Conservation (phyloP, 2,888 invertebrate species). For the Neuroscelio doddi region DNA sequence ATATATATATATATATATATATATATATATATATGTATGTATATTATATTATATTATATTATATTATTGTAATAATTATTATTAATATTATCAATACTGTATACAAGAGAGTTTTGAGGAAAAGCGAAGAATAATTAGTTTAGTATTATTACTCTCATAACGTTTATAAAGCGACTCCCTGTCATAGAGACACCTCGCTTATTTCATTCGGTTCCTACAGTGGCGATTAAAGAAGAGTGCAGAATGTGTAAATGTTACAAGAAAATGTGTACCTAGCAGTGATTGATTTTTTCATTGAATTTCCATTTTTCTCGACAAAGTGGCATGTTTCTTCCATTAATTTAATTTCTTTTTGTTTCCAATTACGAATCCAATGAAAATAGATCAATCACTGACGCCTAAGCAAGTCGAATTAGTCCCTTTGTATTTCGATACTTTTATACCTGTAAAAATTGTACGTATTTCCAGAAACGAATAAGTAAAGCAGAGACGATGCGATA, state of each 20-base stretch:
- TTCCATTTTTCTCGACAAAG: too few relatives aligned
- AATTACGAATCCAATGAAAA: constrained; percentile 7
- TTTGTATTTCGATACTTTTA: constrained; percentile 6
- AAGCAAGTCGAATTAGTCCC: constrained; percentile 47
- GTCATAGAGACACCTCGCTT: constrained; percentile 11
- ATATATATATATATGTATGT: constrained; percentile 64
- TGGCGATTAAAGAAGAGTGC: constrained; percentile 38
- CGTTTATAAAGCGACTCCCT: constrained; percentile 6
- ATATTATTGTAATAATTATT: constrained; percentile 20
- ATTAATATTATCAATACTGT: too few relatives aligned
- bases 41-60: constrained; percentile 32
- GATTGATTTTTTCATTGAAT: constrained; percentile 2
- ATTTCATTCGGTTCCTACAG: constrained; percentile 60
- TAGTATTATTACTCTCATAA: not conserved
- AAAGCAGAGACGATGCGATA: not conserved
- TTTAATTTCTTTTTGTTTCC: constrained; percentile 1
- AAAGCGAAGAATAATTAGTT: not conserved
- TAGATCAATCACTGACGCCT: constrained; percentile 17
- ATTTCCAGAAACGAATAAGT: not conserved
- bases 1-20: too few relatives aligned
- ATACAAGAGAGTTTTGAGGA: too few relatives aligned
- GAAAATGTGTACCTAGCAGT: not conserved
- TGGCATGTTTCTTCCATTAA: too few relatives aligned
- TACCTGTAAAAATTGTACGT: constrained; percentile 1
- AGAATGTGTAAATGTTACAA: not conserved